Evolutionary conservation across 2,113 vertebrate species (phyloP).

Genomic region (Gasterosteus aculeatus): DNA sequence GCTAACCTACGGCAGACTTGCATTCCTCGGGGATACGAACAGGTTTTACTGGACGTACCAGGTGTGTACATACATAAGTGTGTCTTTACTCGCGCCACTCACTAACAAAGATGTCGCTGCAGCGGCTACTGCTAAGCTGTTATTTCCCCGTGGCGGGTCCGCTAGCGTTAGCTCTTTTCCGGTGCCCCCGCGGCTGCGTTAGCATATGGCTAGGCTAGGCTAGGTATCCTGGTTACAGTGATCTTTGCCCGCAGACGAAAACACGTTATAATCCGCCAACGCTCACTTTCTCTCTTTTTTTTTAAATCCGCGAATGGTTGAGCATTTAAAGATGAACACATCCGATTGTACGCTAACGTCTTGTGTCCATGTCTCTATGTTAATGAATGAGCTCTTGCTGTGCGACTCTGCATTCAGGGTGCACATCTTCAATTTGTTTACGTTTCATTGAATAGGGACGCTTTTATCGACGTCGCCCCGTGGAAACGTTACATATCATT

Average conservation of each 20-base stretch:
- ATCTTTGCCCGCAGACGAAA: conserved; percentile 48
- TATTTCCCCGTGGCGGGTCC: conserved; percentile 8
- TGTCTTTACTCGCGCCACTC: neutral
- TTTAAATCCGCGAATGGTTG: conserved; percentile 19
- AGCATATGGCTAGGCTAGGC: conserved; percentile 59
- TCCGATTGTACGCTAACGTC: neutral
- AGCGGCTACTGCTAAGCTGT: neutral
- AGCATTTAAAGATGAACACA: conserved; percentile 20
- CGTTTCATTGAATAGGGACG: neutral
- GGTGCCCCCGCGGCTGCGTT: conserved; percentile 28
- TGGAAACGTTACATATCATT: neutral
- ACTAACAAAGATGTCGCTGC: neutral
- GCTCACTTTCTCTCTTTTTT: conserved; percentile 15
- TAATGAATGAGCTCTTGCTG: conserved; percentile 1
- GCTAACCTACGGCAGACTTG: conserved; percentile 18
- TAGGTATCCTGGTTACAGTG: conserved; percentile 41
- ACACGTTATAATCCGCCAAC: conserved; percentile 55
- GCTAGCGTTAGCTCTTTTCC: conserved; percentile 19
- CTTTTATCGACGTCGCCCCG: neutral
- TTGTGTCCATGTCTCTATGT: conserved; percentile 1
- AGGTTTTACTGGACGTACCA: neutral
- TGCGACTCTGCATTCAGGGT: neutral
- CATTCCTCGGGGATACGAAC: neutral
- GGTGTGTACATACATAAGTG: conserved; percentile 34
- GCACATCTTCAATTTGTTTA: conserved; percentile 6